These are phyloP conservation scores for Brachyistius frenatus DNA, from an alignment of 2,113 vertebrate genomes.

Conservation along the genomic window DNA sequence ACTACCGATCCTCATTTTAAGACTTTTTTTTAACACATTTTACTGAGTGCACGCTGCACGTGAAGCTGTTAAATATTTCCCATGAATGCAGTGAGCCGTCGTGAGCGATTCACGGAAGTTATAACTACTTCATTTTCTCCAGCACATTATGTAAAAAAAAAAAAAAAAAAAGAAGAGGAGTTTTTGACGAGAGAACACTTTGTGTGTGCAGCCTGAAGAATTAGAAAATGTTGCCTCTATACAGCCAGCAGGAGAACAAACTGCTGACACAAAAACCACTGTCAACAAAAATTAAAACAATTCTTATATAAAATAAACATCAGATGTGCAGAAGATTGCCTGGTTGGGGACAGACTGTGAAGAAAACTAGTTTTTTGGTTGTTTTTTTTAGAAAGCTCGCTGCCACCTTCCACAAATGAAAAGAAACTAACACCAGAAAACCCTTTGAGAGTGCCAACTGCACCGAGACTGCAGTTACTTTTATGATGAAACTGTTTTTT, in stretches of 20 bases:
- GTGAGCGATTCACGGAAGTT: background rate
- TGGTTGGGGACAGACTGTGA: conserved; percentile 21
- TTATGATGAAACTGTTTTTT: background rate
- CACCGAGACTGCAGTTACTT: background rate
- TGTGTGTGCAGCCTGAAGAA: background rate
- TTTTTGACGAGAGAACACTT: conserved; percentile 1
- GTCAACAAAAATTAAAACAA: conserved; percentile 22
- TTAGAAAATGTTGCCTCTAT: conserved; percentile 1
- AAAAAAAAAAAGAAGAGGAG: background rate
- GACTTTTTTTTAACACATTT: background rate
- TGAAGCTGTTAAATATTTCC: background rate
- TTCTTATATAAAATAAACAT: conserved; percentile 35
- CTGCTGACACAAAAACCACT: conserved; percentile 11
- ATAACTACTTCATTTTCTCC: too few species aligned
- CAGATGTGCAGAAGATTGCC: conserved; percentile 26
- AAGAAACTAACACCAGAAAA: conserved; percentile 1
- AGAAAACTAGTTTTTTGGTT: conserved; percentile 14
- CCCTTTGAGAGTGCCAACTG: background rate
- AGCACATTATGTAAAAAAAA: background rate
- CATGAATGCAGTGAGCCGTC: background rate
- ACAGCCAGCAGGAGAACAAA: conserved; percentile 10
- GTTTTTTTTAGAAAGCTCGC: background rate
- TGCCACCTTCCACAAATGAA: background rate
- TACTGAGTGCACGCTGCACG: too few species aligned
- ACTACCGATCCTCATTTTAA: background rate